Evolutionary conservation across 2,888 invertebrate genomes (phyloP), one percentile per base, ranked within the genome.

Genomic region (Pterostichus madidus): DNA sequence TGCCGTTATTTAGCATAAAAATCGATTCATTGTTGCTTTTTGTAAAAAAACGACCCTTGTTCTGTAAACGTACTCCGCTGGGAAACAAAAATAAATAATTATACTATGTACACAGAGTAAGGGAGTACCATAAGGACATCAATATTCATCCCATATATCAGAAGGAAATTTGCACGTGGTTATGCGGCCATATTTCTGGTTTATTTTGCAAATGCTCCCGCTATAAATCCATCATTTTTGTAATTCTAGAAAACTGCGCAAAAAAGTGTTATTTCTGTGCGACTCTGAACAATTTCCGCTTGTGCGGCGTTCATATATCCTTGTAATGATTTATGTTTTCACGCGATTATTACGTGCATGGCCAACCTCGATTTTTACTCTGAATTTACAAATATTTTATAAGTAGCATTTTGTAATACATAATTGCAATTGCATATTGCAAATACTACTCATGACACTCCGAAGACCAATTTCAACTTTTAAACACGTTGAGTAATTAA

Each of bases 71-170:
- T 8, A 32, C 32, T 32, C 15, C 4, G 73, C 49, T 46, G 73
- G 31, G 31, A 53, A 52, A 52, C 76, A 56, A 77, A 77, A 77
- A 77, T 77, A 77, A 77, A 77, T 77, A 77, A 77, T 77, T 77
- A 77, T 77, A 35, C 76, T 7, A 15, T 53, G 39, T 77, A 77
- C 56, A 56, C 76, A 77, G 35, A 31, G 73, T 2, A 17, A 35
- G 71, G 13, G 71, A 71, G 73, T 6, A 17, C 53, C 64, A 64
- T 35, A 64, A 64, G 64, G 17, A 59, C 59, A 78, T 78, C 78
- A 78, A 78, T 77, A 56, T 77, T 77, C 77, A 59, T 78, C 78
- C 78, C 78, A 78, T 78, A 59, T 78, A 78, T 78, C 78, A 78
- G 78, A 31, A 59, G 35, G 52, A 61, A 78, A 61, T 78, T 61